Base-by-base conservation (phyloP, 2,113 vertebrate species). In the Hemichromis elongatus region DNA sequence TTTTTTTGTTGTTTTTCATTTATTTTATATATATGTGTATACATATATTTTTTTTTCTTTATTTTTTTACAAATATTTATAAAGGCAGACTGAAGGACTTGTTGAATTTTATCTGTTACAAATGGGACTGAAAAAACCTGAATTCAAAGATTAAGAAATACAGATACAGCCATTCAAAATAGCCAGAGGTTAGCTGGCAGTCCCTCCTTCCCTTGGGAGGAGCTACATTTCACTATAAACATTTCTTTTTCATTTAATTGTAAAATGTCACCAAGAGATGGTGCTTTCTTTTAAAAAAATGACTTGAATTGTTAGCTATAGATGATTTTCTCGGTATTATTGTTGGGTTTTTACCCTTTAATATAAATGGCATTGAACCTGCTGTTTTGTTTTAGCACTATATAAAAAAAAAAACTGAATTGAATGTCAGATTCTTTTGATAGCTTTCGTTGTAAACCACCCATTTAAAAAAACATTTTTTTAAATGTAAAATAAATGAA, bases 331-430 rank as follows among this genome's bases (percentile, higher is more conserved):
- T 35, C 30, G 35, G 57, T 61, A 61, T 61, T n/a, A 61, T n/a
- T n/a, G 18, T 63, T 35, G 11, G 18, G 3, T 7, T 63, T 63
- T n/a, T 35, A 12, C 9, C 30, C 35, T 12, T 28, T 35, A 63
- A 1, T n/a, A 35, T 18, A n/a, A 35, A 7, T 30, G 4, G 30
- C 10, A 63, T 4, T 63, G 59, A 35, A 35, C 9, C 18, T 18
- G n/a, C 59, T 3, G 10, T 3, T 63, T 35, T 0, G 0, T 35
- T 63, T 63, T 35, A 18, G 30, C 33, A 28, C 19, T n/a, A 9
- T 9, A 30, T 61, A n/a, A n/a, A 33, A 59, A 7, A 63, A 55
- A 56, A 35, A 7, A 35, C 6, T 1, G 4, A 35, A 63, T n/a
- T 35, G 59, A 35, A 63, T 63, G 35, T 35, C 30, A 63, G 18